Evolutionary conservation across 2,113 vertebrate species (phyloP).

Genomic region (Prolemur simus): DNA sequence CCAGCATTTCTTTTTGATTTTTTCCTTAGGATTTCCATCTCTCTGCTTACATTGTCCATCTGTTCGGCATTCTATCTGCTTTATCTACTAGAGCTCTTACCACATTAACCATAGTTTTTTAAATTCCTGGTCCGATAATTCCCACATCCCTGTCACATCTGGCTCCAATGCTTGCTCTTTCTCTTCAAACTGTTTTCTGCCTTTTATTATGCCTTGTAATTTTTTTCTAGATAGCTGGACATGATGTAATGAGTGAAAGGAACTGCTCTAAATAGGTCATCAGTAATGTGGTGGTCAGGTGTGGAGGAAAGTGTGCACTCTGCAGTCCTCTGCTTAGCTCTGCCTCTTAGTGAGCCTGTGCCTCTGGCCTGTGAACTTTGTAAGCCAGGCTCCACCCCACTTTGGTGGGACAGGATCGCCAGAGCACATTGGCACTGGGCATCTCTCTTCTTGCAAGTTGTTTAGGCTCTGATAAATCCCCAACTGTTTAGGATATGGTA

Average conservation of each 20-base stretch:
- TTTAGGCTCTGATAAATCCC: neutral
- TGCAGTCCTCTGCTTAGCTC: neutral
- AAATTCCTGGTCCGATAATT: neutral
- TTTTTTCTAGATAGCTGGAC: neutral
- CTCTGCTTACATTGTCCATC: neutral
- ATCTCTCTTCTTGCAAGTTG: neutral
- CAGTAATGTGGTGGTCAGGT: neutral
- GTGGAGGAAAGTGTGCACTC: neutral
- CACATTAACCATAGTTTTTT: neutral
- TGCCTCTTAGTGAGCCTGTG: neutral
- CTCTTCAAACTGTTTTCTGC: neutral
- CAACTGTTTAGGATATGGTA: neutral
- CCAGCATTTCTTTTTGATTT: neutral
- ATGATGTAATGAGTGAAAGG: neutral
- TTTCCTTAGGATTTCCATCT: neutral
- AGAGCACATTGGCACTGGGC: neutral
- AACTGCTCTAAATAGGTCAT: neutral
- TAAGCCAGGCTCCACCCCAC: neutral
- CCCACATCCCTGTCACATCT: neutral
- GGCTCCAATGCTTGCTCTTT: neutral
- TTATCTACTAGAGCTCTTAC: neutral
- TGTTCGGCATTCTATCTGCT: neutral
- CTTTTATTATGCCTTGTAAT: neutral
- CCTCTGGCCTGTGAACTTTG: neutral
- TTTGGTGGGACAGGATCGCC: neutral